Evolutionary conservation across 1,140 invertebrate genomes (phyloP).

Genomic region (fruit fly (Drosophila melanogaster)): DNA sequence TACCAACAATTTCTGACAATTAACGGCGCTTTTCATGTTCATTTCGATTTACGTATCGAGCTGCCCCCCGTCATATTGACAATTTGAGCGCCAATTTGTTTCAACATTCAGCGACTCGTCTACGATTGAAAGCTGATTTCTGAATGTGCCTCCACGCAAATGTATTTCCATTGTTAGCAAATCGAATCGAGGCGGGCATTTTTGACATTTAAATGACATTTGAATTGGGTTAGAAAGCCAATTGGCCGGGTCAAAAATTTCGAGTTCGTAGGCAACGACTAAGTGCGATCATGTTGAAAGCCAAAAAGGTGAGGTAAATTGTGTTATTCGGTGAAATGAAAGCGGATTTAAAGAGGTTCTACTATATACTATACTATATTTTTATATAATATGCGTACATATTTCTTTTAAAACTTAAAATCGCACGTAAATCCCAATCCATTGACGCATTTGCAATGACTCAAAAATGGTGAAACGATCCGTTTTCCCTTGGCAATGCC

Average conservation of each 20-base stretch:
- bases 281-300: constrained; percentile 46
- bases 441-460: constrained; percentile 40
- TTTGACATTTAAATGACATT: constrained; percentile 81
- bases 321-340: neutral
- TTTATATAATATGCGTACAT: too few relatives aligned
- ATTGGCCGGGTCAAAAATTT: constrained; percentile 13
- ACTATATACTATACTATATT: too few relatives aligned
- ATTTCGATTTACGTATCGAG: constrained; percentile 33
- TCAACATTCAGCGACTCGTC: constrained; percentile 63
- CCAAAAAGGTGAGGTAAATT: constrained; percentile 26
- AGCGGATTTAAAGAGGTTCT: neutral
- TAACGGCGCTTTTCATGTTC: constrained; percentile 81
- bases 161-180: constrained; percentile 73
- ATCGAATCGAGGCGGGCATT: constrained; percentile 40
- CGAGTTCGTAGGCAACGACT: constrained; percentile 21
- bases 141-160: constrained; percentile 49
- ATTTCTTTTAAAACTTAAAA: neutral
- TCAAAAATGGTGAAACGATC: constrained; percentile 16
- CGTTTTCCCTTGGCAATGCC: neutral
- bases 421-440: neutral
- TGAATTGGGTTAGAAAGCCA: constrained; percentile 63
- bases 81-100: constrained; percentile 82
- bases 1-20: constrained; percentile 80
- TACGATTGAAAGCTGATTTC: constrained; percentile 45
- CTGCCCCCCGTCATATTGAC: constrained; percentile 69